Base-by-base conservation (phyloP, 2,113 vertebrate genomes). In the Hymenochirus boettgeri region DNA sequence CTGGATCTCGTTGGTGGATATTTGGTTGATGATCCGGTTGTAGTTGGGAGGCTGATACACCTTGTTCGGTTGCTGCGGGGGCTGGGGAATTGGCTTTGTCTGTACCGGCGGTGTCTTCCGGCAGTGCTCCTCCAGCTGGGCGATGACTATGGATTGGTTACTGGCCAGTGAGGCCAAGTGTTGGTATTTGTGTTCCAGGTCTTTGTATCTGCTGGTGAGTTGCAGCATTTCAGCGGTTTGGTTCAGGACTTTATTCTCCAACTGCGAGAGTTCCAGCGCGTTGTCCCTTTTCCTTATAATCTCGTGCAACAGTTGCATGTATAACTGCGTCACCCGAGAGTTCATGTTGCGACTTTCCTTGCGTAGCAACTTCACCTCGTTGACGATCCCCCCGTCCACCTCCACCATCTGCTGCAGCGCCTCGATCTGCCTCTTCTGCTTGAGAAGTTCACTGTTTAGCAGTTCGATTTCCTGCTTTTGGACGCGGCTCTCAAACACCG, bases 341-440 rank as follows among this genome's bases (percentile, higher is more conserved):
- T 99, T 99, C 96, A 99, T 99, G 75, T 99, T 99, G 72, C 96
- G 89, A 70, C 95, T 98, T 78, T 99, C 96, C 79, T 98, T 99
- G 55, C 96, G 87, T 72, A 98, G 79, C 65, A 99, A 89, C 75
- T 99, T 99, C 57, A 99, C 95, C 80, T 99, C 96, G 1, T 93
- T 99, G 53, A 99, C 96, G 2, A 99, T 94, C 27, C 96, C 96
- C 1, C 96, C 96, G 1, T 99, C 96, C 59, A 99, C 94, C 77
- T 98, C 96, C 7, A 99, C 96, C 73, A 98, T 78, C 72, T 97
- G 95, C 82, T 99, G 96, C 62, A 99, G 82, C 7, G 89, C 93
- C 83, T 99, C 96, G 0, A 98, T 97, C 83, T 99, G 96, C 75
- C 92, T 85, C 82, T 99, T 98, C 77, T 99, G 96, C 82, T 97